phyloP scores from a whole-genome alignment of 2,888 invertebrate species.

The Ichneumoninae sp. region DNA sequence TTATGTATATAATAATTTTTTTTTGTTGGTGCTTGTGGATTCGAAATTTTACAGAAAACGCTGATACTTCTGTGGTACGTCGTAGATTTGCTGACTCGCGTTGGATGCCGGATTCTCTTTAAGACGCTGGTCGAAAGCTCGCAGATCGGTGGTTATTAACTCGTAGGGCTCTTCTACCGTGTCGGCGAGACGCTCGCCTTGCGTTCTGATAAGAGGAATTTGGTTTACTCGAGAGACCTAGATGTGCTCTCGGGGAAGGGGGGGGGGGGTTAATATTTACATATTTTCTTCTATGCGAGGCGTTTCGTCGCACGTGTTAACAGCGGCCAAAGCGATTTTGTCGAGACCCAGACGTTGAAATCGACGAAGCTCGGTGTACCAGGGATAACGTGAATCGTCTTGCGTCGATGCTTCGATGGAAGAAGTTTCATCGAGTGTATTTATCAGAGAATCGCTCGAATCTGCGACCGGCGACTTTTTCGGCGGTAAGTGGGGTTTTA shows the following conservation, averaged over 20 bases:
- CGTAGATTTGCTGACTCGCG: conserved; percentile 33
- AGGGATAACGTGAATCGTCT: conserved; percentile 37
- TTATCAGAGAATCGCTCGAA: not conserved
- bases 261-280: not conserved
- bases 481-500: conserved; percentile 56
- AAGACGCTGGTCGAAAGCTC: conserved; percentile 70
- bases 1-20: conserved; percentile 62
- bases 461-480: not conserved
- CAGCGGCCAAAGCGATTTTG: conserved; percentile 69
- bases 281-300: not conserved
- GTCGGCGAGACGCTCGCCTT: conserved; percentile 64
- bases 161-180: conserved; percentile 67
- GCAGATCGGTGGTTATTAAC: conserved; percentile 72
- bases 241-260: not conserved
- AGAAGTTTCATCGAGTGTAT: not conserved
- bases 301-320: not conserved
- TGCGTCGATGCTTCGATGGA: not conserved
- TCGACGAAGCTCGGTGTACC: conserved; percentile 70
- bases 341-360: conserved; percentile 73
- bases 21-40: not conserved
- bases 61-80: conserved; percentile 33
- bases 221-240: not conserved
- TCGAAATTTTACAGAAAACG: conserved; percentile 1
- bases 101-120: conserved; percentile 22
- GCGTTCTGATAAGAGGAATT: conserved; percentile 49